These are phyloP conservation scores for Heliconius cydno DNA, from an alignment of 2,888 invertebrate genomes.

Conservation along the genomic window DNA sequence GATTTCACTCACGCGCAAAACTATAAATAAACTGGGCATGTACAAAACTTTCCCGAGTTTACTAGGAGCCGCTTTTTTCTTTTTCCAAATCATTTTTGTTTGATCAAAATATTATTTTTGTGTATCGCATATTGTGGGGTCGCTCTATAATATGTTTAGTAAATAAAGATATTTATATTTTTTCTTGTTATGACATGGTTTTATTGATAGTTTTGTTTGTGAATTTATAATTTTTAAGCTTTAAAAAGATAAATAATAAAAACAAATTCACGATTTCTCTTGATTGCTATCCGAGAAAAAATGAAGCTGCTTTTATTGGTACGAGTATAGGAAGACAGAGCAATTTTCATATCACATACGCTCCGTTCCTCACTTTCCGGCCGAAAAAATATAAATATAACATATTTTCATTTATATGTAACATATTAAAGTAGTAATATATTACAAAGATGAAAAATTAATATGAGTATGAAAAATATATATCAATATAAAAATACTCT, in stretches of 20 bases:
- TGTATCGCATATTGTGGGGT: conserved; percentile 17
- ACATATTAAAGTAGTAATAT: no score
- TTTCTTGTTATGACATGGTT: not conserved
- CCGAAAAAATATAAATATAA: no score
- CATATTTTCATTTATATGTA: no score
- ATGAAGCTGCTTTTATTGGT: no score
- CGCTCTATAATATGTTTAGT: not conserved
- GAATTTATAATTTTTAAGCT: not conserved
- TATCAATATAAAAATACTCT: not conserved
- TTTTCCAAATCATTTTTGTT: conserved; percentile 31
- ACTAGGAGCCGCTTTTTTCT: conserved; percentile 33
- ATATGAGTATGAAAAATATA: not conserved
- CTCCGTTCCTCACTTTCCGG: no score
- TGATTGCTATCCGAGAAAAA: no score
- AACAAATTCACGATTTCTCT: no score
- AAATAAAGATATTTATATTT: not conserved
- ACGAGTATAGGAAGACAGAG: no score
- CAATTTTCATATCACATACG: no score
- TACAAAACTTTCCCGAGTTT: conserved; percentile 41
- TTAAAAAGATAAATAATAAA: not conserved
- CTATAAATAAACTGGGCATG: conserved; percentile 47
- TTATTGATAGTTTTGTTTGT: not conserved
- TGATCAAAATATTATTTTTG: conserved; percentile 23
- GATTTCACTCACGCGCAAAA: conserved; percentile 55
- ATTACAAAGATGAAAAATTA: not conserved